Evolutionary conservation across 2,113 vertebrate genomes (phyloP), one percentile per base, ranked within the genome.

Genomic region (Cricetomys ansorgei): DNA sequence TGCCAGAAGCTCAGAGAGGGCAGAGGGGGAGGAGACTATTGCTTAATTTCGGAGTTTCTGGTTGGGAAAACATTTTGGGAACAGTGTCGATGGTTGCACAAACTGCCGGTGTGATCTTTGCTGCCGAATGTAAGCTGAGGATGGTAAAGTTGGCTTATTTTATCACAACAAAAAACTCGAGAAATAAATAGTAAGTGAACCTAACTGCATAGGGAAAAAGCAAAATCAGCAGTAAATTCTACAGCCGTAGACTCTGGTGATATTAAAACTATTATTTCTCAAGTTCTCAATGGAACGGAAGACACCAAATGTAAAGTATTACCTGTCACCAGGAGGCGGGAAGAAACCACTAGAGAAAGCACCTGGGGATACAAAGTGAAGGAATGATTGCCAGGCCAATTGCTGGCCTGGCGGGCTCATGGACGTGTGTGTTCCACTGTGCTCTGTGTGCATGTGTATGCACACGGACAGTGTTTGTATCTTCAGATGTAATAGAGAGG

Each of bases 41-140:
- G 94, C 86, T 70, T 81, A 85, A 94, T 76, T 55, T 89, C 80
- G 45, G 86, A 92, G 80, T 90, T 96, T 92, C 85, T 96, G 67
- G 43, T 89, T 67, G 45, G 25, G 87, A 77, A 95, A 93, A 93
- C 3, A 37, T 59, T 93, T 96, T 95, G 50, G 43, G 89, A 85
- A 83, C 48, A 57, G 34, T 70, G 29, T 48, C 31, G 23, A 3
- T 27, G 37, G 10, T 97, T 96, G 55, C 65, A 62, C 59, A 95
- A 94, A 29, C 55, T 80, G 45, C 65, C 55, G 70, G 64, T 95
- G 65, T 43, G 85, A 53, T 64, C 55, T 67, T 64, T 45, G 31
- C 29, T 48, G 9, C 67, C 67, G 53, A 70, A 53, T 67, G 9
- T 81, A 45, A 23, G 53, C 69, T 69, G 76, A 72, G 69, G 62